Base-by-base conservation (phyloP, 1,140 invertebrate genomes). In the Pectinophora gossypiella region DNA sequence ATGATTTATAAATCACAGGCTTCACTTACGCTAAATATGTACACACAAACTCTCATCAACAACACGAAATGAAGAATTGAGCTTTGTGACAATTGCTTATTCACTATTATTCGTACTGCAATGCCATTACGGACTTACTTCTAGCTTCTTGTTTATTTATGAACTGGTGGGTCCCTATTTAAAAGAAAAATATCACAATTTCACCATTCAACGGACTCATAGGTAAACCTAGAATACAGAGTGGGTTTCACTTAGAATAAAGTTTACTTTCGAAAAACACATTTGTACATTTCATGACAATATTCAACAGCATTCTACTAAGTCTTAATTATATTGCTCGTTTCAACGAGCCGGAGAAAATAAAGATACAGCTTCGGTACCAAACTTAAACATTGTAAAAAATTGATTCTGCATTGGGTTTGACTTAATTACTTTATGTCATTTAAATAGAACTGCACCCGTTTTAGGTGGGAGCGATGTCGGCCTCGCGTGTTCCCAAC, bases 251-350 rank as follows among this genome's bases (percentile, higher is more conserved):
- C 77, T 85, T 78, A 82, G 64, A 85, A 78, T 76, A 75, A 78
- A 70, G 71, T 83, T 83, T 84, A 83, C 80, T 83, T 85, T 66
- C 72, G 66, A 85, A 76, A 49, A 86, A 83, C 79, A 85, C 74
- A 86, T 86, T 86, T 86, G 83, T 86, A 86, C 83, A 86, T 85
- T 82, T 82, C 72, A 85, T 83, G 79, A 82, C 79, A 85, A 85
- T 83, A 80, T 85, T 85, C 76, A 86, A 85, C 81, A 84, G 81
- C 77, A 83, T 85, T 83, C 76, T 79, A 86, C 79, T 76, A 80
- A 78, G 75, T 83, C 80, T 84, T 82, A 81, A 74, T 72, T 78
- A 76, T 58, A 73, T 13, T 51, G 53, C 68, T 71, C 73, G 65
- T 64, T 58, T 52, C 59, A 63, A 54, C 59, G 63, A 72, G 72